A percentile compares a stretch with the other conserved stretches of the same genome.
These are phyloP conservation scores for Himalopsyche japonica DNA, from an alignment of 2,888 invertebrate genomes.

Conservation along the genomic window DNA sequence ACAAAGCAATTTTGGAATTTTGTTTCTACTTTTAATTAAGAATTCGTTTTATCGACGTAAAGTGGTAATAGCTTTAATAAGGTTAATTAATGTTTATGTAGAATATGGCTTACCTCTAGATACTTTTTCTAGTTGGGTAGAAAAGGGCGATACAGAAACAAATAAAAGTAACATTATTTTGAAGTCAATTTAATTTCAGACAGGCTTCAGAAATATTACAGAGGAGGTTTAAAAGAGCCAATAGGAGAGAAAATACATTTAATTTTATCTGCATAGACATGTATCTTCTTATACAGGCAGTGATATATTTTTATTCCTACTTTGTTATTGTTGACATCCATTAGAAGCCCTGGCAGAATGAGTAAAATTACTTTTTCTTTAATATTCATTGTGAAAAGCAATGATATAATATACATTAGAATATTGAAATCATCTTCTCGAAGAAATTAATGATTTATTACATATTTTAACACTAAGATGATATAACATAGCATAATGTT, in stretches of 20 bases:
- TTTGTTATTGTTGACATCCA: background rate
- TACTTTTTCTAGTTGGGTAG: too few species aligned
- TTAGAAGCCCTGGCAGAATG: background rate
- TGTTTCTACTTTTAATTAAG: too few species aligned
- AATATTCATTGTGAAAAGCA: background rate
- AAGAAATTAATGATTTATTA: background rate
- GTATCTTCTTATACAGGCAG: background rate
- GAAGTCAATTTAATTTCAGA: slow-evolving; percentile 14
- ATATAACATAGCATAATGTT: background rate
- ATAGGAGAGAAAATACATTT: background rate
- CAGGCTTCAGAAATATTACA: slow-evolving; percentile 12
- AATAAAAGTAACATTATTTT: slow-evolving; percentile 4
- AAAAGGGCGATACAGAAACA: background rate
- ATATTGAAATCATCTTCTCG: background rate
- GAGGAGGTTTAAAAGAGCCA: background rate
- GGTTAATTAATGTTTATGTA: too few species aligned
- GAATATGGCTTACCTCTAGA: too few species aligned
- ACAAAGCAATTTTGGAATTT: too few species aligned
- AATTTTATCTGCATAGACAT: background rate
- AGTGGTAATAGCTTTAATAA: too few species aligned
- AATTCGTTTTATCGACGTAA: too few species aligned
- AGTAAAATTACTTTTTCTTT: background rate
- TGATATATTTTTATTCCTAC: background rate
- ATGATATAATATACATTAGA: background rate
- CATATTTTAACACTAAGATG: background rate